phyloP scores from a whole-genome alignment of 2,113 vertebrate genomes.

The Gyps fulvus region DNA sequence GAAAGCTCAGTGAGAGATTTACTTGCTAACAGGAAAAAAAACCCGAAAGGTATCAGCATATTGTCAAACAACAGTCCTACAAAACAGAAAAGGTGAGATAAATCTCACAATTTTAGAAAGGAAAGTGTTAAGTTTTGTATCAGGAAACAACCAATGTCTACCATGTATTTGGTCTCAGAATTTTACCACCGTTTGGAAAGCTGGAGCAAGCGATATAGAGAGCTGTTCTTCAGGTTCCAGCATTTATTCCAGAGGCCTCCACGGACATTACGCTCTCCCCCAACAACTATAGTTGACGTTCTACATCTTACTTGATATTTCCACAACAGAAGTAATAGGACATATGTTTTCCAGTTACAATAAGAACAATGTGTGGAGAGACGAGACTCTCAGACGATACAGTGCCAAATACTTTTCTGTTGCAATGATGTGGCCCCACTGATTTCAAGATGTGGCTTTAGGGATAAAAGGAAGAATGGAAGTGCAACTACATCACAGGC shows the following conservation, averaged over 20 bases:
- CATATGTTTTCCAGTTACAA: constrained; percentile 21
- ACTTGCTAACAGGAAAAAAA: not conserved
- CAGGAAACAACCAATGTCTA: not conserved
- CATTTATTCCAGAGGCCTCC: not conserved
- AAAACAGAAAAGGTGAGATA: not conserved
- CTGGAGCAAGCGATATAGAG: fast-evolving
- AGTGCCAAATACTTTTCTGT: not conserved
- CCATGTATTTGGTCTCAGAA: not conserved
- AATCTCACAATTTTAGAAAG: not conserved
- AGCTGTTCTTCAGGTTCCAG: not conserved
- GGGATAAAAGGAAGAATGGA: constrained; percentile 17
- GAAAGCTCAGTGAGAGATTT: not conserved
- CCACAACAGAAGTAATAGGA: not conserved
- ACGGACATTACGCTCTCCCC: fast-evolving
- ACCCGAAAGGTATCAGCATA: not conserved
- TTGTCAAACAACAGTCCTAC: not conserved
- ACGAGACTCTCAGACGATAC: not conserved
- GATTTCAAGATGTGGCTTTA: constrained; percentile 53
- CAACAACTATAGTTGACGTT: not conserved
- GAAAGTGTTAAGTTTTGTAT: not conserved
- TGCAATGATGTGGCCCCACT: constrained; percentile 3
- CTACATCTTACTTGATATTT: not conserved
- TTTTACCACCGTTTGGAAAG: not conserved
- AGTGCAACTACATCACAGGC: not conserved
- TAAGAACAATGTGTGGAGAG: constrained; percentile 22